phyloP scores from a whole-genome alignment of 2,888 invertebrate species.

The Dasypolia templi region DNA sequence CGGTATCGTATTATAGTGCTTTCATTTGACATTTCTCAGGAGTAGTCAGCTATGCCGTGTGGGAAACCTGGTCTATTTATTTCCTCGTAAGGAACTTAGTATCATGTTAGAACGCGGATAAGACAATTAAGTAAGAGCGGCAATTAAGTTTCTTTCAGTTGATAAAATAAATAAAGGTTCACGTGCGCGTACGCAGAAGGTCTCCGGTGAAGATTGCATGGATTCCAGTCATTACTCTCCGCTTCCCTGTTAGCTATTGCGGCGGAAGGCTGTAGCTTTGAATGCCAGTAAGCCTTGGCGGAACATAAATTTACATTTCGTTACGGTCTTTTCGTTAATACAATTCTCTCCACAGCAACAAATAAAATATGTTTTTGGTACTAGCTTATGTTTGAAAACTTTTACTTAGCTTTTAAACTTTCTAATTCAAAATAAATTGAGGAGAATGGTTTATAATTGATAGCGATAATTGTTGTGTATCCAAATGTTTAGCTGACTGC shows the following conservation, averaged over 20 bases:
- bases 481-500: slow-evolving; percentile 55
- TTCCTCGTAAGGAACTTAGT: slow-evolving; percentile 51
- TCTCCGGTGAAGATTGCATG: slow-evolving; percentile 48
- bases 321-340: slow-evolving; percentile 70
- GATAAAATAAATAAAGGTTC: slow-evolving; percentile 54
- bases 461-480: slow-evolving; percentile 66
- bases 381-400: slow-evolving; percentile 64
- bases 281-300: slow-evolving; percentile 64
- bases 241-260: slow-evolving; percentile 70
- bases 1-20: slow-evolving; percentile 51
- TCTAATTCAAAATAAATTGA: slow-evolving; percentile 71
- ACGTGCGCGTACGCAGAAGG: slow-evolving; percentile 23
- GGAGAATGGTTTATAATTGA: slow-evolving; percentile 68
- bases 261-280: slow-evolving; percentile 66
- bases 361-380: slow-evolving; percentile 66
- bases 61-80: slow-evolving; percentile 57
- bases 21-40: slow-evolving; percentile 64
- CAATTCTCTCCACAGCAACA: slow-evolving; percentile 66
- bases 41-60: slow-evolving; percentile 52
- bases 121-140: slow-evolving; percentile 47
- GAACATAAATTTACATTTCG: slow-evolving; percentile 73
- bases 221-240: slow-evolving; percentile 63
- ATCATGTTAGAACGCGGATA: slow-evolving; percentile 61
- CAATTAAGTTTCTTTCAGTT: slow-evolving; percentile 57
- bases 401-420: slow-evolving; percentile 69